phyloP scores from a whole-genome alignment of 2,888 invertebrate genomes.

The Eilema sororculum region DNA sequence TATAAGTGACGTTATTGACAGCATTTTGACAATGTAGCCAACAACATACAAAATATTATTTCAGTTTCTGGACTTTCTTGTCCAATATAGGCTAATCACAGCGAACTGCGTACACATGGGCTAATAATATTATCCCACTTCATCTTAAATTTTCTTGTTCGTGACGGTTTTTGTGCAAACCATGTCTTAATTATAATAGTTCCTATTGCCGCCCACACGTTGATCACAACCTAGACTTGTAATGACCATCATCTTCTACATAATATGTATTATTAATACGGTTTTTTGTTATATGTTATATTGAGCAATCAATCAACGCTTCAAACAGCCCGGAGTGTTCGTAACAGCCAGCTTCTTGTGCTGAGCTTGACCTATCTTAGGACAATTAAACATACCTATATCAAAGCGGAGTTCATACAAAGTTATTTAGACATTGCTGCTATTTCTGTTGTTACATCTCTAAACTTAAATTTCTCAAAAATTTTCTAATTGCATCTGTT shows the following conservation, averaged over 20 bases:
- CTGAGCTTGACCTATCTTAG: not conserved
- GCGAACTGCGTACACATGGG: no score
- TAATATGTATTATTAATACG: conserved; percentile 1
- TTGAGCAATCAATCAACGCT: conserved; percentile 3
- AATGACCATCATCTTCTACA: conserved; percentile 6
- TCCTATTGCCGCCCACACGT: conserved; percentile 12
- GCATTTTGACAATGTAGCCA: no score
- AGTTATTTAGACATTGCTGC: not conserved
- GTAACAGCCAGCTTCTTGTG: not conserved
- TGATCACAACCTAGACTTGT: not conserved
- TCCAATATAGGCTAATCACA: no score
- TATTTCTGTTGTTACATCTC: no score
- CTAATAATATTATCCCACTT: not conserved
- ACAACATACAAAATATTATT: no score
- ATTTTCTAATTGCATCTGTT: no score
- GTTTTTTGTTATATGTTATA: conserved; percentile 4
- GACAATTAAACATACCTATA: no score
- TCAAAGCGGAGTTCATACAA: not conserved
- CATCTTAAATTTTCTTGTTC: not conserved
- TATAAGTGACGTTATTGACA: no score
- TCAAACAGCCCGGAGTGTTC: not conserved
- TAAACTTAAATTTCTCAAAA: no score
- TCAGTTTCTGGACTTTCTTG: no score
- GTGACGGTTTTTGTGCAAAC: conserved; percentile 11
- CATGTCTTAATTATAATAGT: conserved; percentile 1